A percentile compares a stretch with the other conserved stretches of the same genome.
Conservation (phyloP, 2,113 vertebrate genomes). For the Gasterosteus nipponicus region DNA sequence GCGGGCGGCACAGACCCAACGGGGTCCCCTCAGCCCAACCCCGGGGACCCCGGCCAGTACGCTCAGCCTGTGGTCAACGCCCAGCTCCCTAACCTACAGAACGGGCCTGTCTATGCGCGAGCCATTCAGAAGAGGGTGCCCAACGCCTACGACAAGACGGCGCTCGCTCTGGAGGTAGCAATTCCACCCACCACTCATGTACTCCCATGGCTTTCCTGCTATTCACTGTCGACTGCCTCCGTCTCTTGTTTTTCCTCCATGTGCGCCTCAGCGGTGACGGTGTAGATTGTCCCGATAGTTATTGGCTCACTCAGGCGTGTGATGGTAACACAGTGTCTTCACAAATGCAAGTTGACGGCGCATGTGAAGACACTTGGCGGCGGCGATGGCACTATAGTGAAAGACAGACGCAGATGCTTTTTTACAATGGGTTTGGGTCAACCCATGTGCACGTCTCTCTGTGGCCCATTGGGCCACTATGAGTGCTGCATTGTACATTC, state of each 20-base stretch:
- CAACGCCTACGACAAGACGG: conserved; percentile 99
- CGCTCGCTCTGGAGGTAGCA: conserved; percentile 96
- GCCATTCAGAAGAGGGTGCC: conserved; percentile 99
- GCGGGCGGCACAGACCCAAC: conserved; percentile 85
- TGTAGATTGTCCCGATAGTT: conserved; percentile 43
- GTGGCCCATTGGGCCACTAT: conserved; percentile 17
- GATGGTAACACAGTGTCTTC: conserved; percentile 51
- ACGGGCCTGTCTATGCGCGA: conserved; percentile 95
- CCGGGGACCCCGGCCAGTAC: conserved; percentile 94
- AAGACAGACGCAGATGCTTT: conserved; percentile 23
- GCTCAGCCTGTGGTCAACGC: conserved; percentile 90
- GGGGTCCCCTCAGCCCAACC: conserved; percentile 79
- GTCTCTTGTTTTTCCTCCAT: background rate
- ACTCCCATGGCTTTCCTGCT: background rate
- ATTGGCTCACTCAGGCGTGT: conserved; percentile 62
- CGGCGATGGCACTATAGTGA: conserved; percentile 32
- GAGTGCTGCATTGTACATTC: conserved; percentile 37
- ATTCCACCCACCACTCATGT: conserved; percentile 13
- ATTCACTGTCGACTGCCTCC: conserved; percentile 14
- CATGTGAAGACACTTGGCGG: conserved; percentile 41
- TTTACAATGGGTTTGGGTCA: background rate
- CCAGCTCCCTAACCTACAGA: conserved; percentile 97
- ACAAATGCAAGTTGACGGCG: conserved; percentile 44
- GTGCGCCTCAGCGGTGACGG: conserved; percentile 21
- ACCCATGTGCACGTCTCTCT: conserved; percentile 8